phyloP scores from a whole-genome alignment of 2,113 vertebrate genomes.

The Corythoichthys haematopterus region DNA sequence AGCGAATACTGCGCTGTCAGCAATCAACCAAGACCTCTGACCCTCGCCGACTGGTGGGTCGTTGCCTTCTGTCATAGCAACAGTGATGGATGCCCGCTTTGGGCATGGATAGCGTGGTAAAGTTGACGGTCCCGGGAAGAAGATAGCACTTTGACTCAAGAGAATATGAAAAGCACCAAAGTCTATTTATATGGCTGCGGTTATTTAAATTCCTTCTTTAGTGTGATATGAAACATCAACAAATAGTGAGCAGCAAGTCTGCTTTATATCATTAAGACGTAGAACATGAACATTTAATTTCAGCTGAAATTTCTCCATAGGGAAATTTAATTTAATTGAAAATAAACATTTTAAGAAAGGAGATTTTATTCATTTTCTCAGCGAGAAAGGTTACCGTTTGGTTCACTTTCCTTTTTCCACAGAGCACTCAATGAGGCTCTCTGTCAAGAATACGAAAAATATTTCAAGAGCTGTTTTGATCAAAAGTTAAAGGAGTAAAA shows the following conservation, averaged over 20 bases:
- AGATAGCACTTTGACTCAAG: slow-evolving; percentile 27
- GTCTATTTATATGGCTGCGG: background rate
- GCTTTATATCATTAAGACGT: too few relatives aligned
- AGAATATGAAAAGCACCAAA: slow-evolving; percentile 35
- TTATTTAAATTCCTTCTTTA: too few relatives aligned
- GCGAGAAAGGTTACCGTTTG: too few relatives aligned
- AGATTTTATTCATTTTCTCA: too few relatives aligned
- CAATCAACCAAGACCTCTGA: slow-evolving; percentile 6
- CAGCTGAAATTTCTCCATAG: too few relatives aligned
- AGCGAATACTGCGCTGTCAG: slow-evolving; percentile 23
- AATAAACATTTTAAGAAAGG: too few relatives aligned
- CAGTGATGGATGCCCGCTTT: slow-evolving; percentile 48
- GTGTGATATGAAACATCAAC: too few relatives aligned
- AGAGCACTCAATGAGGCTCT: too few relatives aligned
- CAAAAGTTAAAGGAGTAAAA: background rate
- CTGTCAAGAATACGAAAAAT: background rate
- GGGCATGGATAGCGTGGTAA: slow-evolving; percentile 37
- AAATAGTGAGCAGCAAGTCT: too few relatives aligned
- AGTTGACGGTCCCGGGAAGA: slow-evolving; percentile 38
- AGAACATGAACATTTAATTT: too few relatives aligned
- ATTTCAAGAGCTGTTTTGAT: background rate
- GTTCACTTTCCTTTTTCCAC: too few relatives aligned
- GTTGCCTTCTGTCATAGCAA: slow-evolving; percentile 36
- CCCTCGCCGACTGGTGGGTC: slow-evolving; percentile 41
- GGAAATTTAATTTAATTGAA: too few relatives aligned